phyloP scores from a whole-genome alignment of 2,113 vertebrate species.

The Hymenochirus boettgeri region DNA sequence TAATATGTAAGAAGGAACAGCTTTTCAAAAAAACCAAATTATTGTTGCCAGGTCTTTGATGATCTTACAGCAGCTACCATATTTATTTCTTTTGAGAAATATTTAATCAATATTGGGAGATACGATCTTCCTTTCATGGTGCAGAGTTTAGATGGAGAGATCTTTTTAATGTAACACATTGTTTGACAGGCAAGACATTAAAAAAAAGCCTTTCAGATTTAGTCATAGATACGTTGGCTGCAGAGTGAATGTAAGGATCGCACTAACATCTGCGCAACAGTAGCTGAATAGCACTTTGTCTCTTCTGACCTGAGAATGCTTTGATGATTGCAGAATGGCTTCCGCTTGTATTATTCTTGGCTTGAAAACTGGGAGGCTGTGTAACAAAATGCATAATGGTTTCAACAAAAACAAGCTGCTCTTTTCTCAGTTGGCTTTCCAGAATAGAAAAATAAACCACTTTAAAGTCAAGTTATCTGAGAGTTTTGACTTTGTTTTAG shows the following conservation, averaged over 20 bases:
- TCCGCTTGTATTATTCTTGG: constrained; percentile 40
- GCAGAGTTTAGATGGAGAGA: constrained; percentile 19
- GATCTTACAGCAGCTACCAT: too few species aligned
- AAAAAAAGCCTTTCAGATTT: constrained; percentile 28
- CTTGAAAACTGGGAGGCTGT: constrained; percentile 23
- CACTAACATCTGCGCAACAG: constrained; percentile 34
- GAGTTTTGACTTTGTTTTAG: constrained; percentile 38
- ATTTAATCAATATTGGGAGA: constrained; percentile 25
- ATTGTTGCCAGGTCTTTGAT: too few species aligned
- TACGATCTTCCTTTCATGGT: constrained; percentile 21
- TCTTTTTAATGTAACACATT: constrained; percentile 21
- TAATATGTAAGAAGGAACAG: too few species aligned
- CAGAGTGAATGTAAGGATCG: constrained; percentile 22
- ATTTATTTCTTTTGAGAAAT: constrained; percentile 15
- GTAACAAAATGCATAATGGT: constrained; percentile 30
- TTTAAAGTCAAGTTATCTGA: constrained; percentile 40
- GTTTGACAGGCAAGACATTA: constrained; percentile 40
- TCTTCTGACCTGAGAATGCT: constrained; percentile 32
- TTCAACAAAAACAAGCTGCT: constrained; percentile 29
- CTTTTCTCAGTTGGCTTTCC: constrained; percentile 28
- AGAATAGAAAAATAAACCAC: constrained; percentile 12
- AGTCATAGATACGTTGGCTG: constrained; percentile 34
- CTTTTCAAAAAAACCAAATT: too few species aligned
- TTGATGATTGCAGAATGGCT: constrained; percentile 38
- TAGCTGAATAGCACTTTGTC: constrained; percentile 37